phyloP scores from a whole-genome alignment of 1,140 invertebrate genomes.

The Macrocentrus cingulum region DNA sequence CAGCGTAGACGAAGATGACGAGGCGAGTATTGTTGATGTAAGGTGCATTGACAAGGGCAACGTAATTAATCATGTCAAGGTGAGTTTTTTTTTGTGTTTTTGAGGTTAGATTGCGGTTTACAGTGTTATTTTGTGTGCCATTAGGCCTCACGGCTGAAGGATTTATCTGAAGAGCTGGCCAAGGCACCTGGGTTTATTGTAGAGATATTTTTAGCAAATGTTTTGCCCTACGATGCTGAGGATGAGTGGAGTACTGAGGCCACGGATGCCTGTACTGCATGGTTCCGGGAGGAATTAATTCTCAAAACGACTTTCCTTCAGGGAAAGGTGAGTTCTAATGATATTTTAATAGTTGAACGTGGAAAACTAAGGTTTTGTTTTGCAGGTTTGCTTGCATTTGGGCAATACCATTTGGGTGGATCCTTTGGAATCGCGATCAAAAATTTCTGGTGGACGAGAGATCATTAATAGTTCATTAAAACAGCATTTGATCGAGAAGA shows the following conservation, averaged over 20 bases:
- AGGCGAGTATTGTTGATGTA: constrained; percentile 33
- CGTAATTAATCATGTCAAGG: constrained; percentile 32
- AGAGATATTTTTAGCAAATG: constrained; percentile 44
- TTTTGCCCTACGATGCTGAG: constrained; percentile 49
- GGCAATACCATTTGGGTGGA: constrained; percentile 50
- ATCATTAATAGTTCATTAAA: constrained; percentile 38
- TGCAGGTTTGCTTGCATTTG: constrained; percentile 44
- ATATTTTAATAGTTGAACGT: constrained; percentile 19
- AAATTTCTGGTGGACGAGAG: constrained; percentile 39
- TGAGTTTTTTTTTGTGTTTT: constrained; percentile 25
- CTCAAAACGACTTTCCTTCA: constrained; percentile 33
- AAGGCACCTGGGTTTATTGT: constrained; percentile 39
- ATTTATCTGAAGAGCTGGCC: constrained; percentile 42
- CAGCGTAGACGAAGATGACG: constrained; percentile 27
- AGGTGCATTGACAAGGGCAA: constrained; percentile 47
- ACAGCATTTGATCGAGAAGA: constrained; percentile 31
- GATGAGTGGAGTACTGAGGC: constrained; percentile 45
- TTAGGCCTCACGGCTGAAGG: constrained; percentile 38
- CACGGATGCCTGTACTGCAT: constrained; percentile 32
- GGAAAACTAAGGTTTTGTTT: constrained; percentile 23
- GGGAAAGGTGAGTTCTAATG: constrained; percentile 38
- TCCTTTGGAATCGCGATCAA: constrained; percentile 41
- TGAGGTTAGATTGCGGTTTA: not conserved
- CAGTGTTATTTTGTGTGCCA: constrained; percentile 20
- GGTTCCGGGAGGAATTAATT: constrained; percentile 40